Base-by-base conservation (phyloP, 1,140 invertebrate species). In the Lethrus apterus region DNA sequence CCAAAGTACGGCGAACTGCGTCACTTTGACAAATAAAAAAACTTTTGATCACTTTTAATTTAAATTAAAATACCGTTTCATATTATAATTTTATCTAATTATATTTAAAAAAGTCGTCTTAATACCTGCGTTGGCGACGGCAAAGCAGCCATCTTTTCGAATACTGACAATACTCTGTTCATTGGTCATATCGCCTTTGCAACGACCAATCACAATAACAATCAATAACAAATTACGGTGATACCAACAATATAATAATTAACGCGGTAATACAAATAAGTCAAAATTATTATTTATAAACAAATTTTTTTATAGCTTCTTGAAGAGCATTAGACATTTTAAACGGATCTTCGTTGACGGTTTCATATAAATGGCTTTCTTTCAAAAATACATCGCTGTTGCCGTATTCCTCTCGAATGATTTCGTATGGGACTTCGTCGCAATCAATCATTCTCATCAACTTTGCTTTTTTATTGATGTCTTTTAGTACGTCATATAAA, bases 121-220 rank as follows among this genome's bases (percentile, higher is more conserved):
- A 34, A 26, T 77, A 80, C 77, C 76, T 79, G 77, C 63, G 76
- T 79, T 66, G 77, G 77, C 70, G 77, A 79, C 5, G 76, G 78
- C 75, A 80, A 72, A 62, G 77, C 72, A 73, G 78, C 78, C 78
- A 80, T 80, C 72, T 79, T 79, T 63, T 62, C 60, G 57, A 63
- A 64, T 57, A 63, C 55, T 61, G 46, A 41, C 48, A 41, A 51
- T 45, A 54, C 51, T 35, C 36, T 41, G 54, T 50, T 58, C 47
- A 64, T 65, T 66, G 59, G 64, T 57, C 49, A 42, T 34, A 48
- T 30, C 31, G 8, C 18, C 41, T 52, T 47, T 44, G 21, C n/a
- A 42, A 48, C 55, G 41, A 49, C 60, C 59, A 64, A 65, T 65
- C 40, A 57, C 43, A 56, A 57, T 30, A 48, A 36, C 49, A 60